Evolutionary conservation across 2,888 invertebrate genomes (phyloP).

Genomic region (Cryptus armator): DNA sequence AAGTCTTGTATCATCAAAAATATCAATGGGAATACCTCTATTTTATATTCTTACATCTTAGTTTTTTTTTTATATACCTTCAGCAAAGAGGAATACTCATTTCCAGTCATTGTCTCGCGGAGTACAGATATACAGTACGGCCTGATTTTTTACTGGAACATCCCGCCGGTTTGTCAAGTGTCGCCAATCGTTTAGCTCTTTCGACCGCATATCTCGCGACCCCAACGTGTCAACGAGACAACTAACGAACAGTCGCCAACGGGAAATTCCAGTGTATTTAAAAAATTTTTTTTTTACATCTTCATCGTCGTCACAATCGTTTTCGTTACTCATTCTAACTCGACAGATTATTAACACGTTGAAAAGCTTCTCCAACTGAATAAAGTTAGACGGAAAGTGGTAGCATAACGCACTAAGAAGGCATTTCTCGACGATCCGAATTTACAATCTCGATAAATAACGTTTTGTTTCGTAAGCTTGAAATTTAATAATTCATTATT

Average conservation of each 20-base stretch:
- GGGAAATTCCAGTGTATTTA: conserved; percentile 12
- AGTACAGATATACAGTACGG: conserved; percentile 77
- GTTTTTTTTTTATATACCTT: conserved; percentile 70
- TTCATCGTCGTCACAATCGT: conserved; percentile 14
- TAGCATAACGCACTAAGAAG: conserved; percentile 54
- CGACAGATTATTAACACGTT: conserved; percentile 34
- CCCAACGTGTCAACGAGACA: background rate
- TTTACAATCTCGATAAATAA: conserved; percentile 47
- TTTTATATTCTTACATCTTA: conserved; percentile 78
- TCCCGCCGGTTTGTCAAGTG: conserved; percentile 20
- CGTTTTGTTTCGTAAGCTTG: conserved; percentile 25
- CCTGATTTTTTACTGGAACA: conserved; percentile 57
- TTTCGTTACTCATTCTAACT: conserved; percentile 34
- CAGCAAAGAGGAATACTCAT: conserved; percentile 82
- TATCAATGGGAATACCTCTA: conserved; percentile 83
- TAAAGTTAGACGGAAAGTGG: conserved; percentile 46
- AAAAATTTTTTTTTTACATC: conserved; percentile 39
- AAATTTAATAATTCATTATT: conserved; percentile 43
- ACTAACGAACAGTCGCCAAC: background rate
- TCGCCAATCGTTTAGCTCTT: background rate
- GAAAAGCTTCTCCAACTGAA: conserved; percentile 54
- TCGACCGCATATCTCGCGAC: background rate
- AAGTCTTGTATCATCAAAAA: conserved; percentile 82
- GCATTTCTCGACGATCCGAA: conserved; percentile 52
- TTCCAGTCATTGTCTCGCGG: conserved; percentile 79